phyloP scores from a whole-genome alignment of 1,140 invertebrate genomes.

The Caerostris darwini region DNA sequence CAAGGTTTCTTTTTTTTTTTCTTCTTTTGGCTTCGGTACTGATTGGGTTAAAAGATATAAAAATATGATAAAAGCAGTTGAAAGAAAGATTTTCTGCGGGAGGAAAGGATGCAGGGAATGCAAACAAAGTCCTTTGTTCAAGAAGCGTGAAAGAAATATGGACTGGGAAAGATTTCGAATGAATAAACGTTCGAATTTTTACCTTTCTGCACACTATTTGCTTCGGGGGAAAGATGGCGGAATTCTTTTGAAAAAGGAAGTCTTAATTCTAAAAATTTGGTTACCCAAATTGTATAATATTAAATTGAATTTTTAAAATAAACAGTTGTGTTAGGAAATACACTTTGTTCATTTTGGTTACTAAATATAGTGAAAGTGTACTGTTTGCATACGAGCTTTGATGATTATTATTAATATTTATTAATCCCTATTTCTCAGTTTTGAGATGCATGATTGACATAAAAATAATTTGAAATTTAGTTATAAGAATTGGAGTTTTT shows the following conservation, averaged over 20 bases:
- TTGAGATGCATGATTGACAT: too few relatives aligned
- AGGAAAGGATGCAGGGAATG: not conserved
- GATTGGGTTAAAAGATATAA: slow-evolving; percentile 40
- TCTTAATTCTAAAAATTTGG: not conserved
- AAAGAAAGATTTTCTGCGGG: not conserved
- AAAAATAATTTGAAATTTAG: too few relatives aligned
- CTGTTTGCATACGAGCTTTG: too few relatives aligned
- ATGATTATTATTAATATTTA: too few relatives aligned
- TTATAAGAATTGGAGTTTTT: too few relatives aligned
- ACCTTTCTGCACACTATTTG: not conserved
- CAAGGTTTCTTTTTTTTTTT: slow-evolving; percentile 1
- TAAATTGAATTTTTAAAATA: slow-evolving; percentile 12
- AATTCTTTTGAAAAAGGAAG: not conserved
- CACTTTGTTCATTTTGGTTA: too few relatives aligned
- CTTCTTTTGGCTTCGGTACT: slow-evolving; percentile 16
- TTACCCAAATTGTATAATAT: not conserved
- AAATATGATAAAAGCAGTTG: slow-evolving; percentile 24
- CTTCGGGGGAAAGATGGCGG: not conserved
- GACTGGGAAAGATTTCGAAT: not conserved
- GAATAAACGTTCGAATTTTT: not conserved
- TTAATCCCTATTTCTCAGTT: too few relatives aligned
- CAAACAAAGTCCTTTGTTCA: slow-evolving; percentile 16
- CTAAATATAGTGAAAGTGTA: too few relatives aligned
- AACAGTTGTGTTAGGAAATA: not conserved
- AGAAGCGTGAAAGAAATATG: slow-evolving; percentile 15